Evolutionary conservation across 2,888 invertebrate genomes (phyloP).

Genomic region (Lypha dubia): DNA sequence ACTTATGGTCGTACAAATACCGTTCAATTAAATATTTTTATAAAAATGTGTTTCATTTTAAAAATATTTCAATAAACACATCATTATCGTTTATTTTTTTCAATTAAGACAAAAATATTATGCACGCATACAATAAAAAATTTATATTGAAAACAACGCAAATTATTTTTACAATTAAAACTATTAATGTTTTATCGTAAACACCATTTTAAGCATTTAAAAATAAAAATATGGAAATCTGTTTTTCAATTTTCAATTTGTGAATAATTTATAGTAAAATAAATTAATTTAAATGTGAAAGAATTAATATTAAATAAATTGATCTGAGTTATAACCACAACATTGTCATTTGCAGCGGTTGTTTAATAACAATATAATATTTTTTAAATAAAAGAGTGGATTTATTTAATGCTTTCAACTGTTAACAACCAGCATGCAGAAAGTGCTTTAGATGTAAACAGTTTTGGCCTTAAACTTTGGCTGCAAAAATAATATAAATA

Average conservation of each 20-base stretch:
- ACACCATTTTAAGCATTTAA: constrained; percentile 3
- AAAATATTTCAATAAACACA: constrained; percentile 58
- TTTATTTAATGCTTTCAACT: constrained; percentile 7
- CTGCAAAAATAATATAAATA: too few relatives aligned
- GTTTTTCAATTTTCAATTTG: background rate
- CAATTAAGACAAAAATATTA: constrained; percentile 22
- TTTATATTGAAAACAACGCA: constrained; percentile 5
- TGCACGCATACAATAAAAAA: background rate
- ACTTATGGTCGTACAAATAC: background rate
- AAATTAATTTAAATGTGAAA: constrained; percentile 15
- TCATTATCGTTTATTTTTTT: constrained; percentile 36
- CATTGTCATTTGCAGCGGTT: constrained; percentile 34
- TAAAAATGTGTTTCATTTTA: constrained; percentile 32
- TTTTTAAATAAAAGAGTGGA: constrained; percentile 25
- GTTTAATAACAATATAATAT: constrained; percentile 34
- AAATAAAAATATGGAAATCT: background rate
- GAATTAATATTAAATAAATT: constrained; percentile 1
- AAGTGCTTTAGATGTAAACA: background rate
- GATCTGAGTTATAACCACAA: constrained; percentile 28
- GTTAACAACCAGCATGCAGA: background rate
- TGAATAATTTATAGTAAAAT: constrained; percentile 40
- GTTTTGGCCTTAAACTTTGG: too few relatives aligned
- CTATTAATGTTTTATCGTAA: constrained; percentile 10
- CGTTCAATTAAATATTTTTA: constrained; percentile 4
- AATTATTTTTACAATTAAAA: constrained; percentile 9